These are phyloP conservation scores for Stratiomys singularior DNA, from an alignment of 2,888 invertebrate species.

Conservation along the genomic window DNA sequence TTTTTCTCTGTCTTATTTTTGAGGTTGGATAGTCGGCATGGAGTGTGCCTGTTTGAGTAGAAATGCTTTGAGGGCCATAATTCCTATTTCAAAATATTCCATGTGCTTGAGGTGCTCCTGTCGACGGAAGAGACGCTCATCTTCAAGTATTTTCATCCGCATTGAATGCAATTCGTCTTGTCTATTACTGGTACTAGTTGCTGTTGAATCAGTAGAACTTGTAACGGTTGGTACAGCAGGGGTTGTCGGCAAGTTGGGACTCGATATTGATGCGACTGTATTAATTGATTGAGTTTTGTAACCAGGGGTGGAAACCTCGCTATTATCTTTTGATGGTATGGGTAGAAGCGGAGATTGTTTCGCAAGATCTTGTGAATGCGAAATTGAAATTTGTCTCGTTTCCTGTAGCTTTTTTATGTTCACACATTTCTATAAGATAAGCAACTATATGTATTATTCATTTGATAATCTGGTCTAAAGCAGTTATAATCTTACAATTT, in stretches of 20 bases:
- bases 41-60: conserved; percentile 28
- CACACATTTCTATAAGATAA: conserved; percentile 33
- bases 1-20: neutral
- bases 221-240: neutral
- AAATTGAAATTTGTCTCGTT: neutral
- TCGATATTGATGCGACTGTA: neutral
- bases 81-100: conserved; percentile 38
- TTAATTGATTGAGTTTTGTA: neutral
- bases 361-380: neutral
- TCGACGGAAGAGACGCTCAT: conserved; percentile 40
- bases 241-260: neutral
- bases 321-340: too few species aligned
- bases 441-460: too few species aligned
- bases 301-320: neutral
- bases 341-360: neutral
- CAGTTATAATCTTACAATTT: conserved; percentile 20
- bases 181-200: neutral
- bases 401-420: conserved; percentile 16
- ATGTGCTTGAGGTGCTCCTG: conserved; percentile 40
- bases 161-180: conserved; percentile 39
- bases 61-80: conserved; percentile 29
- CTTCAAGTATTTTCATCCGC: conserved; percentile 34
- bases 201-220: neutral
- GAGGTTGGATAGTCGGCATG: neutral
- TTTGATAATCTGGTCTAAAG: too few species aligned